Evolutionary conservation across 2,113 vertebrate genomes (phyloP).

Genomic region (Pomatostomus ruficeps): DNA sequence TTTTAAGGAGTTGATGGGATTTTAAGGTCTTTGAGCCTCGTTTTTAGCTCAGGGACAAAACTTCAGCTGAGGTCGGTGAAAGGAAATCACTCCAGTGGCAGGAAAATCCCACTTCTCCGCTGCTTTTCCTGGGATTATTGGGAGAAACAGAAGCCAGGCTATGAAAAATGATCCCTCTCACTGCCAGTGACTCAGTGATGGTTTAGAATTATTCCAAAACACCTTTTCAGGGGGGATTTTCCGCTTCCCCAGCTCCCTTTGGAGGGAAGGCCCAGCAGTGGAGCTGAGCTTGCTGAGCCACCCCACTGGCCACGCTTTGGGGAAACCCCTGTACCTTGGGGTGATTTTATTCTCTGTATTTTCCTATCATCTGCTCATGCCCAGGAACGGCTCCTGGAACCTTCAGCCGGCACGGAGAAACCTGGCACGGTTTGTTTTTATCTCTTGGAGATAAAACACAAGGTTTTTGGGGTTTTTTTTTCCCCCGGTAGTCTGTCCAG

Average conservation of each 20-base stretch:
- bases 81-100: background rate
- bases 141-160: background rate
- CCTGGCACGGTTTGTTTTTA: no score
- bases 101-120: background rate
- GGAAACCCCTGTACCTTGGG: no score
- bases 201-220: background rate
- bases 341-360: no score
- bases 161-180: fast-evolving
- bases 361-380: no score
- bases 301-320: background rate
- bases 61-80: background rate
- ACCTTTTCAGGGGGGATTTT: background rate
- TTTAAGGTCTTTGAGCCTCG: background rate
- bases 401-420: no score
- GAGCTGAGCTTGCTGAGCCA: background rate
- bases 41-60: background rate
- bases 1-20: slow-evolving; percentile 43
- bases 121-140: background rate
- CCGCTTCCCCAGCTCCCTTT: background rate
- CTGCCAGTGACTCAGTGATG: background rate
- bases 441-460: no score
- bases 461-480: no score
- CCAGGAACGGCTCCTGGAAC: no score
- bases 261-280: background rate
- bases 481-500: no score